phyloP scores from a whole-genome alignment of 2,888 invertebrate species.

The Apodemia hepburni region DNA sequence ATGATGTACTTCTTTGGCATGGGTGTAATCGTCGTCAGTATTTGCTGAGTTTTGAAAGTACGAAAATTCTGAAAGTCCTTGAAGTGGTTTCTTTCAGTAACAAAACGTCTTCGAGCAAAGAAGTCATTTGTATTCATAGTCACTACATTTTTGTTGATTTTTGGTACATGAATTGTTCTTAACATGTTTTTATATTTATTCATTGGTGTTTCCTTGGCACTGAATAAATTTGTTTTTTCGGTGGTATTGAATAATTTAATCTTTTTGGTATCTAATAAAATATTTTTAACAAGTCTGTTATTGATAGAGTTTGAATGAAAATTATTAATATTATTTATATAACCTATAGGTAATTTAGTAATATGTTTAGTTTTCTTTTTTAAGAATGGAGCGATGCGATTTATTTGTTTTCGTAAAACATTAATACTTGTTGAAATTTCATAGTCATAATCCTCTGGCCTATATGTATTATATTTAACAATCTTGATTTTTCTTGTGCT shows the following conservation, averaged over 20 bases:
- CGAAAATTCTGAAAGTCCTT: constrained; percentile 20
- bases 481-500: constrained; percentile 23
- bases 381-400: background rate
- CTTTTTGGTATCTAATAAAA: background rate
- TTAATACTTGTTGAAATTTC: constrained; percentile 2
- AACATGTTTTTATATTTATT: constrained; percentile 37
- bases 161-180: constrained; percentile 38
- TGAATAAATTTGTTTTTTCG: constrained; percentile 42
- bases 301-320: constrained; percentile 19
- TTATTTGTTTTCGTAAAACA: background rate
- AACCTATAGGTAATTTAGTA: too few species aligned
- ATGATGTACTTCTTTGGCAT: constrained; percentile 36
- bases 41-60: constrained; percentile 20
- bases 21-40: constrained; percentile 22
- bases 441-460: constrained; percentile 24
- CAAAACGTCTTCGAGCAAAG: constrained; percentile 37
- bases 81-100: constrained; percentile 30
- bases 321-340: constrained; percentile 5
- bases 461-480: constrained; percentile 34
- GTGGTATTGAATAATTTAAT: constrained; percentile 37
- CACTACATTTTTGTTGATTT: constrained; percentile 38
- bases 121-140: constrained; percentile 44
- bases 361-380: too few species aligned
- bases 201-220: constrained; percentile 35
- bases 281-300: constrained; percentile 1